phyloP scores from a whole-genome alignment of 2,113 vertebrate species.

The Capreolus pygargus region DNA sequence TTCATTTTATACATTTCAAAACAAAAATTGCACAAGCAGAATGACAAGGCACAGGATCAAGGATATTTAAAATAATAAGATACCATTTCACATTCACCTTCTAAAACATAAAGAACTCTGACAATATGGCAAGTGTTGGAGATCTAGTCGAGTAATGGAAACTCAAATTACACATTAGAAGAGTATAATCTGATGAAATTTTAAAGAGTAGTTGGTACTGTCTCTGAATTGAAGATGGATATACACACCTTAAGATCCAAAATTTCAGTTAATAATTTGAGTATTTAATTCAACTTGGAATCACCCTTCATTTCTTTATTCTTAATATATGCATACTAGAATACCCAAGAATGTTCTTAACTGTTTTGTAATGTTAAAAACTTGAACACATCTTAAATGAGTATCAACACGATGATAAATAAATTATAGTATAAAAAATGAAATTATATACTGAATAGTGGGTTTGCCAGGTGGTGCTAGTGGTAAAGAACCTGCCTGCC shows the following conservation, averaged over 20 bases:
- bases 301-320: not conserved
- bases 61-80: not conserved
- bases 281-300: not conserved
- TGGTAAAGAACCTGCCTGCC: not conserved
- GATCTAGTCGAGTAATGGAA: not conserved
- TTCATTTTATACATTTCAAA: not conserved
- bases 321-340: not conserved
- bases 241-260: not conserved
- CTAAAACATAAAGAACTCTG: not conserved
- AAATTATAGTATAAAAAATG: not conserved
- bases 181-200: not conserved
- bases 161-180: not conserved
- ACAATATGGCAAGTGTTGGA: not conserved
- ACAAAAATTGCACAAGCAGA: not conserved
- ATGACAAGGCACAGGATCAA: not conserved
- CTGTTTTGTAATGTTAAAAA: not conserved
- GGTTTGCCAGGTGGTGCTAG: not conserved
- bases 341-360: not conserved
- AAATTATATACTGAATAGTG: not conserved
- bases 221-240: not conserved
- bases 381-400: not conserved
- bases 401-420: not conserved
- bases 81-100: not conserved
- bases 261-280: not conserved
- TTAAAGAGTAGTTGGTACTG: not conserved